These are phyloP conservation scores for Haliaeetus leucogaster DNA, from an alignment of 2,113 vertebrate genomes.

Conservation along the genomic window DNA sequence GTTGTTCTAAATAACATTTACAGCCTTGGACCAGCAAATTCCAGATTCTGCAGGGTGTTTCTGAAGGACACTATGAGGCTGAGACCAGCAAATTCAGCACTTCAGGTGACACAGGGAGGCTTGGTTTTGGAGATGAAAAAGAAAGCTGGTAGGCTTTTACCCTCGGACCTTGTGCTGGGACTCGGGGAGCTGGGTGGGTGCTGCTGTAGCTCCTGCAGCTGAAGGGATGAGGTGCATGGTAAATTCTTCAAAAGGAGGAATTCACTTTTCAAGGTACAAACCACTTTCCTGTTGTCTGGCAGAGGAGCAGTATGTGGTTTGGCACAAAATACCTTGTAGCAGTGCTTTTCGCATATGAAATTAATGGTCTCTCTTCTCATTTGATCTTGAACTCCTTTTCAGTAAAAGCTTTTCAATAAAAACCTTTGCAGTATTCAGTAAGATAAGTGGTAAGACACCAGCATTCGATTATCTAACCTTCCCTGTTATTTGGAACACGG, in stretches of 20 bases:
- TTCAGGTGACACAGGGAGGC: not conserved
- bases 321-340: not conserved
- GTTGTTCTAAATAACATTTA: not conserved
- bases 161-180: not conserved
- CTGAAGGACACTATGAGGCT: not conserved
- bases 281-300: not conserved
- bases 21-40: not conserved
- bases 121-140: not conserved
- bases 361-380: not conserved
- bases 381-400: conserved; percentile 48
- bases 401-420: conserved; percentile 64
- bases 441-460: conserved; percentile 54
- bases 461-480: conserved; percentile 55
- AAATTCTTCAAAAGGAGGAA: not conserved
- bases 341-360: not conserved
- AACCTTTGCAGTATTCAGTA: conserved; percentile 39
- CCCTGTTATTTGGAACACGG: conserved; percentile 49
- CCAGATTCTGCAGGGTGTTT: not conserved
- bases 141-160: not conserved
- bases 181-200: not conserved
- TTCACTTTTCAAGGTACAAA: not conserved
- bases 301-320: not conserved
- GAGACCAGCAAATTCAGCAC: not conserved
- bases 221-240: not conserved
- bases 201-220: not conserved